Evolutionary conservation across 2,113 vertebrate genomes (phyloP), one percentile per base, ranked within the genome.

Genomic region (Melospiza melodia): DNA sequence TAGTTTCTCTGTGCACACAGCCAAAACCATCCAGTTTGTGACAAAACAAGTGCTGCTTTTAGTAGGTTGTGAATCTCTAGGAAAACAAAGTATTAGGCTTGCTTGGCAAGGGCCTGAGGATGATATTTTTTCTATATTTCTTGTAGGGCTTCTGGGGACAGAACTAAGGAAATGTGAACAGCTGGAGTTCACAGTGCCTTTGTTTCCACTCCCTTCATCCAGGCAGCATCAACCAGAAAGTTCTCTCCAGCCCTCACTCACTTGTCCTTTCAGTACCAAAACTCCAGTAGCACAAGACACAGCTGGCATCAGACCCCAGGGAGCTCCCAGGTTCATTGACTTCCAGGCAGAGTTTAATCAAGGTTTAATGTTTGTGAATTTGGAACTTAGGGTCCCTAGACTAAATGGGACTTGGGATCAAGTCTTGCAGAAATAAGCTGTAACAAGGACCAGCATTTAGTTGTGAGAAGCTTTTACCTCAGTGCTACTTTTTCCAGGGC

Each of bases 271-370:
- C 43, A n/a, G 43, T 33, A 77, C 6, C 39, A 67, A 78, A 77
- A 41, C 18, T 57, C 75, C 43, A 43, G 41, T 3, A 62, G 41
- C 51, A 90, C 33, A 51, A 25, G 24, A 66, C 30, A 55, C 8
- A 52, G 20, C 51, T 79, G 58, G 62, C 67, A 46, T 17, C 15
- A 73, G 49, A 35, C 17, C 33, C 37, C 52, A 62, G 62, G 41
- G 41, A 66, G 11, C 46, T 94, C 84, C 85, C 17, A 77, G 76
- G 46, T 51, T 96, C 90, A 63, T 94, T 97, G 90, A 58, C 96
- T 97, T 97, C 80, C 80, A 91, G 87, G 76, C 67, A 93, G 94
- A 94, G 84, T 67, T 83, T 93, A 96, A 94, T 96, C 90, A 93
- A 96, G 67, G 93, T 93, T 94, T 96, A 96, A 96, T 62, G 55